Conservation (phyloP, 2,113 vertebrate genomes). For the Bujurquina vittata region DNA sequence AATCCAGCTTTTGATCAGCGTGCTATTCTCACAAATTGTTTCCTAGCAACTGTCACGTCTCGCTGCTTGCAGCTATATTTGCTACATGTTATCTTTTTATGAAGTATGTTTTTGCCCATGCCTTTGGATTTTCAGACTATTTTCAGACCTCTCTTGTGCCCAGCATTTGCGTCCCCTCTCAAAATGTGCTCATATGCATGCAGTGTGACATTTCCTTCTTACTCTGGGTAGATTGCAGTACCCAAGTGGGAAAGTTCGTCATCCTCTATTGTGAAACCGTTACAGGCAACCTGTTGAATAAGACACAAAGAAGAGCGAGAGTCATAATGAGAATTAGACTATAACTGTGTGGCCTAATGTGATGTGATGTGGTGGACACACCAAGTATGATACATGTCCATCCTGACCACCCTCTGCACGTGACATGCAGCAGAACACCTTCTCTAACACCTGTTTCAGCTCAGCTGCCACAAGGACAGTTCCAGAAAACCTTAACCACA, state of each 20-base stretch:
- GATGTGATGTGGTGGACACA: background rate
- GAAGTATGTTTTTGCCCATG: background rate
- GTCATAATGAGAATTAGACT: background rate
- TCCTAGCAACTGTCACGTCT: no score
- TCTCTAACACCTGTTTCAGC: background rate
- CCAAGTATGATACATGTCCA: background rate
- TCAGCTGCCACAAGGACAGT: background rate
- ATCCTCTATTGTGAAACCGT: conserved; percentile 97
- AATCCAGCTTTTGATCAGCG: background rate
- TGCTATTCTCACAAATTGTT: no score
- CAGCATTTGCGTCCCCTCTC: background rate
- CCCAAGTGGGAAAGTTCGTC: conserved; percentile 95
- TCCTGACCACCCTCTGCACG: background rate
- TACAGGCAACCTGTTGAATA: conserved; percentile 90
- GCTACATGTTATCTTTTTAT: background rate
- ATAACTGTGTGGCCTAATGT: background rate
- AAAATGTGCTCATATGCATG: background rate
- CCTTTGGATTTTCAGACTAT: background rate
- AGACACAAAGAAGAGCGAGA: background rate
- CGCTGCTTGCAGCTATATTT: no score
- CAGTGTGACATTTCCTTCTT: conserved; percentile 54
- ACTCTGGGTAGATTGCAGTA: conserved; percentile 97
- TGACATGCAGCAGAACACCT: background rate
- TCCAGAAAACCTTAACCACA: background rate
- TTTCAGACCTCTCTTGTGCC: no score